A percentile compares a stretch with the other conserved stretches of the same genome.
phyloP scores from a whole-genome alignment of 2,888 invertebrate species.

The Meiosimyza platycephala region DNA sequence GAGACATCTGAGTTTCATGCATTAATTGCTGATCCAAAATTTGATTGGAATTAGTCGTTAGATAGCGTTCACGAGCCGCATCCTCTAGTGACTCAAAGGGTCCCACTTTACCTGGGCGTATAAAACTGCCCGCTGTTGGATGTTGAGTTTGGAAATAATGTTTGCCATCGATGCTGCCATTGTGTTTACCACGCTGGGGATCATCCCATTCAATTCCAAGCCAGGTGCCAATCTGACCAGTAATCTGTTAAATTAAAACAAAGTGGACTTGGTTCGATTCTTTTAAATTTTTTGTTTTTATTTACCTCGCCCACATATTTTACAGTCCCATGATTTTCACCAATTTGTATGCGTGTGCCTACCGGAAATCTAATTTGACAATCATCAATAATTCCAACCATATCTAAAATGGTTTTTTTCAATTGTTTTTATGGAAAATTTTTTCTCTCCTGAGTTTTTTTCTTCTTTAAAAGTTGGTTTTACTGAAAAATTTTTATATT shows the following conservation, averaged over 20 bases:
- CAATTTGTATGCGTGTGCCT: slow-evolving; percentile 63
- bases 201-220: slow-evolving; percentile 98
- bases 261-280: neutral
- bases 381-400: slow-evolving; percentile 66
- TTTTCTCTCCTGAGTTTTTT: neutral
- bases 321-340: slow-evolving; percentile 71
- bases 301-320: slow-evolving; percentile 79
- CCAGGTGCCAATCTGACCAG: slow-evolving; percentile 82
- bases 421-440: neutral
- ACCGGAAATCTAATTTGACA: slow-evolving; percentile 63
- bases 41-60: slow-evolving; percentile 64
- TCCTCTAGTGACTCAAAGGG: slow-evolving; percentile 78
- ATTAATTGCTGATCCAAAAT: slow-evolving; percentile 73
- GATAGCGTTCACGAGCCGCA: slow-evolving; percentile 79
- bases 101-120: slow-evolving; percentile 83
- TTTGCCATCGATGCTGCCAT: slow-evolving; percentile 84
- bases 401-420: slow-evolving; percentile 38
- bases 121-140: slow-evolving; percentile 89
- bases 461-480: neutral
- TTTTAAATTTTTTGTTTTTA: neutral
- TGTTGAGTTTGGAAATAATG: slow-evolving; percentile 84
- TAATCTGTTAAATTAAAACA: slow-evolving; percentile 65
- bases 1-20: slow-evolving; percentile 75
- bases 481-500: slow-evolving; percentile 17
- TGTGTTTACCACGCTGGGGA: slow-evolving; percentile 87